A percentile compares a stretch with the other conserved stretches of the same genome.
Evolutionary conservation across 2,888 invertebrate species (phyloP).

Genomic region (Odontothrips loti): DNA sequence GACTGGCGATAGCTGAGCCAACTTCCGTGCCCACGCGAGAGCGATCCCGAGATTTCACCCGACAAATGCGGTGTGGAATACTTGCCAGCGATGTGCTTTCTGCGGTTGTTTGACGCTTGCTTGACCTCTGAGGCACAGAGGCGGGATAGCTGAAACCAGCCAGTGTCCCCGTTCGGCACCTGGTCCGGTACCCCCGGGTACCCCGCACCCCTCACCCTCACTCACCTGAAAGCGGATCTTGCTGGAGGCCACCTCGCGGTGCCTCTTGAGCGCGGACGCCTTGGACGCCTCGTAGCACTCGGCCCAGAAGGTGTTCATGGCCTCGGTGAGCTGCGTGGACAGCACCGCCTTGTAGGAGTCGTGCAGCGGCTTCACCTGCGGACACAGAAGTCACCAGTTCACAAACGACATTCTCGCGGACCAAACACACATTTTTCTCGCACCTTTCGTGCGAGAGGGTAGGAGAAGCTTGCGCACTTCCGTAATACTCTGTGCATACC

Average conservation of each 20-base stretch:
- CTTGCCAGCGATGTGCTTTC: no score
- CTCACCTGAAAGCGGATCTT: constrained; percentile 53
- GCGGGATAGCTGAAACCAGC: no score
- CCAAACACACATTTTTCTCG: neutral
- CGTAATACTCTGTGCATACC: no score
- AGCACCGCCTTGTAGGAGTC: constrained; percentile 54
- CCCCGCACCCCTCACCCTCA: neutral
- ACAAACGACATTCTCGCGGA: neutral
- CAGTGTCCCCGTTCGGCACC: neutral
- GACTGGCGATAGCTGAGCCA: no score
- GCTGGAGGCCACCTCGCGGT: constrained; percentile 54
- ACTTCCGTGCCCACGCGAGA: no score
- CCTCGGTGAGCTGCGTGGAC: constrained; percentile 51
- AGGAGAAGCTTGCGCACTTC: no score
- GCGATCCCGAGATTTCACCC: no score
- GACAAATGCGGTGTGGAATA: no score
- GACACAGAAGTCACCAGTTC: constrained; percentile 33
- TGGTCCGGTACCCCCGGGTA: neutral
- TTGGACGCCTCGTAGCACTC: constrained; percentile 59
- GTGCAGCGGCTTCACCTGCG: constrained; percentile 54
- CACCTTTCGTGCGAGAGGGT: no score
- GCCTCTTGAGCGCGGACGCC: constrained; percentile 53
- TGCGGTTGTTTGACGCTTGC: no score
- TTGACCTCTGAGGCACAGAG: no score
- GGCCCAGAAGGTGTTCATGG: constrained; percentile 57